Evolutionary conservation across 1,140 invertebrate genomes (phyloP).

Genomic region (Drosophila ohnishii): DNA sequence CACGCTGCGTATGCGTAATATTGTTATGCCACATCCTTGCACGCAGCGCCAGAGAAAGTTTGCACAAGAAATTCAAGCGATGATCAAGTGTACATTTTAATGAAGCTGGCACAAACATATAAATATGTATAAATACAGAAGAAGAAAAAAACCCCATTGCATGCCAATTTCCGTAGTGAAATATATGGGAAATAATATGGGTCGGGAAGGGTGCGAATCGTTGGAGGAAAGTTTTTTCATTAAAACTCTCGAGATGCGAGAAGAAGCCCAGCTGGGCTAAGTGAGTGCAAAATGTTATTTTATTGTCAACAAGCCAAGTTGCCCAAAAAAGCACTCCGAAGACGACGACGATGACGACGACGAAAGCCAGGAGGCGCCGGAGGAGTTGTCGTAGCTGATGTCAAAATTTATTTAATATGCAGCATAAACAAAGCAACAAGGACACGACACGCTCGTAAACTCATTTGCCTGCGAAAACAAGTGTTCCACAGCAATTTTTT

Average conservation of each 20-base stretch:
- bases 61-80: slow-evolving; percentile 75
- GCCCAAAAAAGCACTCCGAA: slow-evolving; percentile 40
- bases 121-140: slow-evolving; percentile 21
- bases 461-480: slow-evolving; percentile 60
- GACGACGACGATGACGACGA: not conserved
- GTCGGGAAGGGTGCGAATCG: slow-evolving; percentile 17
- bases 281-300: slow-evolving; percentile 81
- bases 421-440: slow-evolving; percentile 71
- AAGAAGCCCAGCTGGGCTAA: slow-evolving; percentile 67
- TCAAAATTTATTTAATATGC: slow-evolving; percentile 80
- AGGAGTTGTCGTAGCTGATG: slow-evolving; percentile 58
- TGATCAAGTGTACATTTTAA: slow-evolving; percentile 79
- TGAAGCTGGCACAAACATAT: slow-evolving; percentile 41
- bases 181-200: slow-evolving; percentile 37
- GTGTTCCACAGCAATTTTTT: slow-evolving; percentile 59
- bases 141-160: slow-evolving; percentile 58
- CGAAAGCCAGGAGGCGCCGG: slow-evolving; percentile 21
- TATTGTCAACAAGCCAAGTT: slow-evolving; percentile 80
- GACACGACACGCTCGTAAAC: slow-evolving; percentile 76
- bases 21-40: slow-evolving; percentile 50
- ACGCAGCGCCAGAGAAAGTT: slow-evolving; percentile 47
- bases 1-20: slow-evolving; percentile 76
- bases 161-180: slow-evolving; percentile 54
- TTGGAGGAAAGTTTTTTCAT: slow-evolving; percentile 74
- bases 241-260: slow-evolving; percentile 63